phyloP scores from a whole-genome alignment of 2,113 vertebrate genomes.

The human (Homo sapiens) region DNA sequence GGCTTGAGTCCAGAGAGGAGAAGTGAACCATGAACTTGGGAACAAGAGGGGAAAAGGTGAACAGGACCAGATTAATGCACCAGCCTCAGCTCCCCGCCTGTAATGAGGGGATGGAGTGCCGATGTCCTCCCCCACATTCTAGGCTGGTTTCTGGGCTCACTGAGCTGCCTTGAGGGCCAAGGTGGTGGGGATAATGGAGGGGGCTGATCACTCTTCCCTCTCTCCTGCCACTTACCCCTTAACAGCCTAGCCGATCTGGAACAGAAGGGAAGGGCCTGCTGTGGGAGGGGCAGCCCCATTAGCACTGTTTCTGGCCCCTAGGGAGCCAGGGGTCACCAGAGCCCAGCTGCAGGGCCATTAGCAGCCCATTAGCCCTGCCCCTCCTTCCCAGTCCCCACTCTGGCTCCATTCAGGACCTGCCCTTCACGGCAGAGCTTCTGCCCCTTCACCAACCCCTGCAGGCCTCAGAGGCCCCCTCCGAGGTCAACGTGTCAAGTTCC shows the following conservation, averaged over 20 bases:
- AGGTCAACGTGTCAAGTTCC: neutral
- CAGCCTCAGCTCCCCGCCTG: neutral
- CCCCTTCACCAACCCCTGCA: neutral
- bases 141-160: neutral
- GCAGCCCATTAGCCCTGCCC: slow-evolving; percentile 47
- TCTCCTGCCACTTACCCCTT: neutral
- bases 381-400: neutral
- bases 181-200: neutral
- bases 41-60: neutral
- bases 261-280: neutral
- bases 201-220: neutral
- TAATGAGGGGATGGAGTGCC: neutral
- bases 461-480: neutral
- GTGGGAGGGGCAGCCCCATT: neutral
- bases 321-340: slow-evolving; percentile 27
- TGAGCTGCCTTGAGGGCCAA: neutral
- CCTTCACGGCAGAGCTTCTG: neutral
- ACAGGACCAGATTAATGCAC: neutral
- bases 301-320: neutral
- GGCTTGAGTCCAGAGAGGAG: neutral
- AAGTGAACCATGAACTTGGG: neutral
- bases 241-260: neutral
- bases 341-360: slow-evolving; percentile 47
- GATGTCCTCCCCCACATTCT: neutral
- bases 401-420: neutral